Evolutionary conservation across 2,113 vertebrate genomes (phyloP).

Genomic region (Promerops cafer): DNA sequence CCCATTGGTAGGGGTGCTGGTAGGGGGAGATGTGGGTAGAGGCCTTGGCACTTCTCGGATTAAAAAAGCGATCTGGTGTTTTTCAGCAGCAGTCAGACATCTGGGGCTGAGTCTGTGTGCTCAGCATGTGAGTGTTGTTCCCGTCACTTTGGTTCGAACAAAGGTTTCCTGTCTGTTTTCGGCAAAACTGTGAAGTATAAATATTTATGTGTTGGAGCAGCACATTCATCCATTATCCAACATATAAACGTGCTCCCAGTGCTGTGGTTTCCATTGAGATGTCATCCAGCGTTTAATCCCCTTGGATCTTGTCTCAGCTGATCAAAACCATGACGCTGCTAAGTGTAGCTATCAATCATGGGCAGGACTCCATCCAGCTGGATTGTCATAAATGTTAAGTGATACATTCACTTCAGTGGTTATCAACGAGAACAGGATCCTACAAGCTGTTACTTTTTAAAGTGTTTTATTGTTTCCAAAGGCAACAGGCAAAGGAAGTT

Average conservation of each 20-base stretch:
- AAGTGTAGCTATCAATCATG: constrained; percentile 39
- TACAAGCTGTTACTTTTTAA: neutral
- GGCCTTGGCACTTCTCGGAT: neutral
- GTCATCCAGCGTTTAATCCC: constrained; percentile 46
- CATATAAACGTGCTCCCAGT: neutral
- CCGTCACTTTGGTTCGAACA: neutral
- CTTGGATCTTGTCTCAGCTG: constrained; percentile 28
- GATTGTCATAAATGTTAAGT: constrained; percentile 18
- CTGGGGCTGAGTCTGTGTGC: neutral
- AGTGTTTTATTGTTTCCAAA: neutral
- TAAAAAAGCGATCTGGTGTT: neutral
- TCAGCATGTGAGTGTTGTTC: neutral
- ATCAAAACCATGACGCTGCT: constrained; percentile 21
- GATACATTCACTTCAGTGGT: neutral
- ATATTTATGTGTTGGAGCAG: constrained; percentile 42
- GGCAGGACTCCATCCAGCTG: neutral
- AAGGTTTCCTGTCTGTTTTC: constrained; percentile 52
- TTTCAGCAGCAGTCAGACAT: neutral
- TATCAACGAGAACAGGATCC: neutral
- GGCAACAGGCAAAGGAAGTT: neutral
- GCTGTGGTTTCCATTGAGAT: constrained; percentile 51
- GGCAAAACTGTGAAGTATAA: constrained; percentile 48
- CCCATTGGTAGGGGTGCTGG: neutral
- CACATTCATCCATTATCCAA: constrained; percentile 50
- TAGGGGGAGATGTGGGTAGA: neutral